Evolutionary conservation across 2,113 vertebrate species (phyloP).

Genomic region (Entosphenus tridentatus): DNA sequence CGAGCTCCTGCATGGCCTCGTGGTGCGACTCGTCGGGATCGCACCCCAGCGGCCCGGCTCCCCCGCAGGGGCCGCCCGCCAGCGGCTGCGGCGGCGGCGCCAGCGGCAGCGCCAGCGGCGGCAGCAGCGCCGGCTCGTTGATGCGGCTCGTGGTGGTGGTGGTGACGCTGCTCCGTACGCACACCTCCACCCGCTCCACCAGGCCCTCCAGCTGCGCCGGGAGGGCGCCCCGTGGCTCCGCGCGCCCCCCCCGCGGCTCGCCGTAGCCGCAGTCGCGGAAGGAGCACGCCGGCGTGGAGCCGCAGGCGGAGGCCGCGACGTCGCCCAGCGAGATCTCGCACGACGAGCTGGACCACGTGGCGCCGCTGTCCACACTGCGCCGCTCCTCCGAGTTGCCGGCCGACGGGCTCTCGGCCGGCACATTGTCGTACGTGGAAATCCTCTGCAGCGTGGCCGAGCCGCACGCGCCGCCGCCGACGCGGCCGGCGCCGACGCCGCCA

Average conservation of each 20-base stretch:
- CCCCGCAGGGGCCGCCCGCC: too few relatives aligned
- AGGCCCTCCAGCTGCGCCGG: background rate
- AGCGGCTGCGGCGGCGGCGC: too few relatives aligned
- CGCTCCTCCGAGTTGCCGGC: slow-evolving; percentile 58
- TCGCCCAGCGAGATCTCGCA: slow-evolving; percentile 87
- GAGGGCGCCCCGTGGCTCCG: too few relatives aligned
- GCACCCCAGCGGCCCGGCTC: background rate
- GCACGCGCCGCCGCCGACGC: too few relatives aligned
- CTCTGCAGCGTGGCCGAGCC: slow-evolving; percentile 40
- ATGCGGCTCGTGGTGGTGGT: background rate
- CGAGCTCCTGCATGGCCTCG: slow-evolving; percentile 75
- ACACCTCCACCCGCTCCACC: slow-evolving; percentile 5
- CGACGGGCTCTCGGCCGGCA: slow-evolving; percentile 50
- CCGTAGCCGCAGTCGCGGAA: slow-evolving; percentile 11
- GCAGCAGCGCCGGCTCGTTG: too few relatives aligned
- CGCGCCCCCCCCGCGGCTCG: too few relatives aligned
- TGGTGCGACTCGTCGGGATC: slow-evolving; percentile 19
- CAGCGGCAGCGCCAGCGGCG: too few relatives aligned
- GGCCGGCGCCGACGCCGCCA: too few relatives aligned
- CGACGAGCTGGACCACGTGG: slow-evolving; percentile 94
- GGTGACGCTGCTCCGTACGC: background rate
- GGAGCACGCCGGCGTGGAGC: slow-evolving; percentile 80
- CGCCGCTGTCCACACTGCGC: slow-evolving; percentile 68
- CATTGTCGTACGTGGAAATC: slow-evolving; percentile 86
- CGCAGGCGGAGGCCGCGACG: slow-evolving; percentile 72